These are phyloP conservation scores for Rhegmatorhina hoffmannsi DNA, from an alignment of 2,113 vertebrate genomes.

Conservation along the genomic window DNA sequence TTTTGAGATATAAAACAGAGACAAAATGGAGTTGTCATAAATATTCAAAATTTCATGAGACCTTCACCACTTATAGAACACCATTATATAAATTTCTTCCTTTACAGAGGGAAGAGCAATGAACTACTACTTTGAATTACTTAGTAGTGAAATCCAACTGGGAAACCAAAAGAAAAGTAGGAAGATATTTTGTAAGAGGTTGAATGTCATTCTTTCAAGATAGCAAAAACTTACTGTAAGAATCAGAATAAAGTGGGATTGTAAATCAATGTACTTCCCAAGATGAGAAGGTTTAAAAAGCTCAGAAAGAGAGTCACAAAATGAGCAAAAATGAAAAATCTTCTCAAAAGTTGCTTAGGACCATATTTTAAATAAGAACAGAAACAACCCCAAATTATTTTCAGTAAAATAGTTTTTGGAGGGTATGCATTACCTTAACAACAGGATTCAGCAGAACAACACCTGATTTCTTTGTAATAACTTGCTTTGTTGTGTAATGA, in stretches of 20 bases:
- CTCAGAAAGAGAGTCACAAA: neutral
- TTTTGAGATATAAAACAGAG: neutral
- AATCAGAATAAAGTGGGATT: neutral
- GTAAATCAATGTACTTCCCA: neutral
- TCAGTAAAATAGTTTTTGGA: neutral
- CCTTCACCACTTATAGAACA: neutral
- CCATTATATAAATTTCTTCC: neutral
- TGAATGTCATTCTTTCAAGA: neutral
- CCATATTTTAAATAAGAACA: neutral
- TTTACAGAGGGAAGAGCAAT: neutral
- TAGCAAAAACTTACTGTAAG: neutral
- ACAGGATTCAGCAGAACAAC: conserved; percentile 92
- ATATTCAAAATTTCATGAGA: neutral
- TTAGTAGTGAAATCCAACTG: neutral
- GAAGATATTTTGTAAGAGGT: neutral
- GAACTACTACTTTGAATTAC: neutral
- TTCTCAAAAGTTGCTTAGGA: neutral
- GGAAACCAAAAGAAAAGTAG: neutral
- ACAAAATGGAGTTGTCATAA: neutral
- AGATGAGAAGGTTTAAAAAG: neutral
- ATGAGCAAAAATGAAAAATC: neutral
- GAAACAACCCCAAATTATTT: neutral
- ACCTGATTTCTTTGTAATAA: conserved; percentile 98
- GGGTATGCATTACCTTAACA: conserved; percentile 82
- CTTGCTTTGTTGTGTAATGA: conserved; percentile 92